Percentiles rank a stretch among this genome's conserved stretches.
These are phyloP conservation scores for Hemicrepidius hirtus DNA, from an alignment of 2,888 invertebrate genomes.

Conservation along the genomic window DNA sequence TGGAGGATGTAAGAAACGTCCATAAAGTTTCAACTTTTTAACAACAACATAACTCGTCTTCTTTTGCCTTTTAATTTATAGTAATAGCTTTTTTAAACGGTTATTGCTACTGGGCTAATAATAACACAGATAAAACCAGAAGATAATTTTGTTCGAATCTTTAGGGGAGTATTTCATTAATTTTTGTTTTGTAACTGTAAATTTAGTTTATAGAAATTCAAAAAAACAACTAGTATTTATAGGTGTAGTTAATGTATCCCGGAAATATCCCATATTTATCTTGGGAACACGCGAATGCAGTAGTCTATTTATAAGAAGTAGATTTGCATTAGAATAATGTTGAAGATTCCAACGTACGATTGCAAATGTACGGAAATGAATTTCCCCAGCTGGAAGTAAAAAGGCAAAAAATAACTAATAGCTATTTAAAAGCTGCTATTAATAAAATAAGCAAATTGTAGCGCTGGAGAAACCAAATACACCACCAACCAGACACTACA, in stretches of 20 bases:
- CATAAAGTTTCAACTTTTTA: constrained; percentile 32
- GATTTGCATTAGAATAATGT: constrained; percentile 19
- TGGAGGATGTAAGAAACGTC: constrained; percentile 33
- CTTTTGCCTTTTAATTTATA: constrained; percentile 29
- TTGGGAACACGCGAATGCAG: constrained; percentile 6
- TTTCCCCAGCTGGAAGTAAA: constrained; percentile 9
- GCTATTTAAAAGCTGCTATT: constrained; percentile 33
- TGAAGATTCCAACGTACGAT: constrained; percentile 10
- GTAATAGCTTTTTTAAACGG: constrained; percentile 34
- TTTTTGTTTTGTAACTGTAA: background rate
- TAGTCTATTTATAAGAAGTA: constrained; percentile 22
- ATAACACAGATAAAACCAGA: constrained; percentile 24
- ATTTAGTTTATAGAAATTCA: no score
- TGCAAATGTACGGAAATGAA: constrained; percentile 20
- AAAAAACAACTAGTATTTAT: constrained; percentile 1
- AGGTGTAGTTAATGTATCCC: background rate
- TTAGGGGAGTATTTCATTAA: background rate
- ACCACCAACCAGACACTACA: constrained; percentile 43
- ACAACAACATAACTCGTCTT: constrained; percentile 32
- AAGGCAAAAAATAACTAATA: constrained; percentile 24
- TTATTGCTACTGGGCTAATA: constrained; percentile 31
- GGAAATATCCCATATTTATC: constrained; percentile 16
- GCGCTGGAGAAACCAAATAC: constrained; percentile 36
- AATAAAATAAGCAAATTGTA: constrained; percentile 35
- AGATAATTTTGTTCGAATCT: constrained; percentile 2